phyloP scores from a whole-genome alignment of 2,113 vertebrate species.

The Falco punctatus region DNA sequence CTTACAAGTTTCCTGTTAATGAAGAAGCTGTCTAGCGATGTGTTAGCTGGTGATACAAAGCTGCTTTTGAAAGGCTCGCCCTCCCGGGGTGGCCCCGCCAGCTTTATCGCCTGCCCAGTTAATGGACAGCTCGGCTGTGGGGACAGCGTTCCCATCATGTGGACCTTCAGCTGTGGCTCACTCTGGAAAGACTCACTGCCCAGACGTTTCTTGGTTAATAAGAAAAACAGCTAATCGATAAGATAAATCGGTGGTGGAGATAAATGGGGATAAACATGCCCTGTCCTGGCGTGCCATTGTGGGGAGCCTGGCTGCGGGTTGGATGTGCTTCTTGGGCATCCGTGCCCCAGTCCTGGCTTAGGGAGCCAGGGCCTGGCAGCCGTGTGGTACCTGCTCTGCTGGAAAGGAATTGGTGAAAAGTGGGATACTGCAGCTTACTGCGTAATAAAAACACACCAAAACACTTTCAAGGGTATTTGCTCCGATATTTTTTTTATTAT shows the following conservation, averaged over 20 bases:
- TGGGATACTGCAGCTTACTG: background rate
- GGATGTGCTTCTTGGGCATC: accelerated
- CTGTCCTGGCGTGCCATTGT: background rate
- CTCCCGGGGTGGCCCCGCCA: background rate
- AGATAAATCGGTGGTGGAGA: background rate
- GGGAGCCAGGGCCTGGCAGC: background rate
- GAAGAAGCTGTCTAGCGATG: background rate
- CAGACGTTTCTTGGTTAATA: background rate
- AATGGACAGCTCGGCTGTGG: background rate
- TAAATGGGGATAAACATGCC: background rate
- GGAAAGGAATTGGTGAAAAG: background rate
- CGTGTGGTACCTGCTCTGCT: background rate
- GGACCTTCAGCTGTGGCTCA: background rate
- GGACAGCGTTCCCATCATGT: background rate
- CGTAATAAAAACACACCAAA: background rate
- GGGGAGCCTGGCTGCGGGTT: background rate
- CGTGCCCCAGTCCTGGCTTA: accelerated
- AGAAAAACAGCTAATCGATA: background rate
- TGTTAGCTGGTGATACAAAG: background rate
- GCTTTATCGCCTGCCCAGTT: background rate
- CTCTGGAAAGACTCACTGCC: background rate
- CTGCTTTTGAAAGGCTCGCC: background rate
- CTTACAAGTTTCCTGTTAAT: background rate
- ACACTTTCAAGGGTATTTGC: background rate
- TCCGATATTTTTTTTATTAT: background rate